Evolutionary conservation across 2,797 vertebrate species (phyloP), one percentile per base, ranked within the genome.

Genomic region (Xyrichtys novacula): DNA sequence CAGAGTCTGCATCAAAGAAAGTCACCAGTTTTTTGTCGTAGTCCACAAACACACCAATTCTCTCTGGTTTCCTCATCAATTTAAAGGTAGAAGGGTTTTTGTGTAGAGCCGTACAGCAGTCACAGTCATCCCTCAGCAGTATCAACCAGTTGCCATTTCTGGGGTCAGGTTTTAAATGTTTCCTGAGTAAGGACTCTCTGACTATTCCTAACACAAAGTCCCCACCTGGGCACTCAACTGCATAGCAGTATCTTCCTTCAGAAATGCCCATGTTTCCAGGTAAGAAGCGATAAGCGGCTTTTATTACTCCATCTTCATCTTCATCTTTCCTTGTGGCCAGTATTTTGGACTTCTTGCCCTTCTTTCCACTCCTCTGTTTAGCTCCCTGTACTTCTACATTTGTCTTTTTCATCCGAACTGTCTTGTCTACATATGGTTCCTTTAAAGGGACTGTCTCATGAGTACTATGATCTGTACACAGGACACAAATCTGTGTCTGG

Each of bases 1-100:
- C 3, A 19, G 39, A 38, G 23, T 71, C 59, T 23, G 58, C 61
- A 31, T 85, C 65, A 58, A 17, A 74, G 55, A 89, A 65, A 22
- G 56, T 22, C 66, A 86, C 55, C 2, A 0, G 4, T 36, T 65
- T 23, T 2, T 58, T 29, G 3, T 85, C 58, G 34, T 83, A 83
- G 47, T 89, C 70, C 12, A 88, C 79, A 56, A 76, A 73, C 66
- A 83, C 65, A 1, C 49, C 8, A 1, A 88, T 7, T 71, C 29
- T 80, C 11, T 83, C 43, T 1, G 58, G 75, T 34, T 38, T 43
- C 1, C 3, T 36, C 19, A 0, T 42, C 32, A 65, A 22, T 14
- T 17, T 0, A 17, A 10, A 66, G 0, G 7, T 48, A 11, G 67
- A 7, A 20, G 44, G 4, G 5, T 1, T 0, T 6, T 20, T 1